Evolutionary conservation across 1,140 invertebrate species (phyloP), one percentile per base, ranked within the genome.

Genomic region (Heliconius himera): DNA sequence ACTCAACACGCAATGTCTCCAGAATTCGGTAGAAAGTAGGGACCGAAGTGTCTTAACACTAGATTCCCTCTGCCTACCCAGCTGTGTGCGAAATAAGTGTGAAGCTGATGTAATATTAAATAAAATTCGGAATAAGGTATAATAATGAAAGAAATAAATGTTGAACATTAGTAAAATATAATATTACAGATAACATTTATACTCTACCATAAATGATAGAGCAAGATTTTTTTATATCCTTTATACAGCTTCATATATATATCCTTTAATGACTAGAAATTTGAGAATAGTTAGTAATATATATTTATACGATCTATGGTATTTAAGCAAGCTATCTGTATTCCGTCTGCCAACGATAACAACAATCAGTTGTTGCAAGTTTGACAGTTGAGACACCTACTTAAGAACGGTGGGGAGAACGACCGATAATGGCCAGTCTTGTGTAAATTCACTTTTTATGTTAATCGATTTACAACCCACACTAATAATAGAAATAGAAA

Each of bases 381-480:
- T 84, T 72, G 81, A 81, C 85, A 88, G 83, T 83, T 86, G 83
- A 26, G 71, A 73, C 60, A 77, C 20, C 66, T 51, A 77, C 38
- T 74, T 74, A 26, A 51, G 18, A 51, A 51, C 38, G 83, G 88
- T 84, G 90, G 90, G 91, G 89, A 89, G 88, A 93, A 91, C 89
- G 89, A 91, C 88, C 89, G 90, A 93, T 93, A 93, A 91, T 86
- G 80, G 73, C 49, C 38, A n/a, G n/a, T 66, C 60, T 66, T 66
- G 60, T 66, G 26, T 66, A 22, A 66, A 66, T 66, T 29, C 9
- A 66, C 13, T 29, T 29, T 26, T 26, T 29, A 16, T 66, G 60
- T 66, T 16, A 26, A 66, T 66, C 26, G 22, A 66, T 29, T 56
- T 22, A 56, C 26, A 22, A 66, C 11, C 60, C 60, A 66, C 60